These are phyloP conservation scores for Eulemur albifrons DNA, from an alignment of 2,797 vertebrate species.

Conservation along the genomic window DNA sequence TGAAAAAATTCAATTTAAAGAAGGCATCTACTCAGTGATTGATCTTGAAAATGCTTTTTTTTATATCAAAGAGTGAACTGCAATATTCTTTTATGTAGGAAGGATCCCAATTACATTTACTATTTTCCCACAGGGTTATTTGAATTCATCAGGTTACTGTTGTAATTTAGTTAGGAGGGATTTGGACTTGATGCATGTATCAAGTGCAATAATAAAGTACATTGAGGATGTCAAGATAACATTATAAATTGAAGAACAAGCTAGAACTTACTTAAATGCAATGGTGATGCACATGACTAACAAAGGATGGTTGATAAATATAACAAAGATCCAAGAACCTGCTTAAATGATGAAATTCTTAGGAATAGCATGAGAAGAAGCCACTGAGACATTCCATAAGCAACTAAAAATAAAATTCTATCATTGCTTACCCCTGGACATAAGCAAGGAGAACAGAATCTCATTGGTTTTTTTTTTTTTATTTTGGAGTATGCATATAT, in stretches of 20 bases:
- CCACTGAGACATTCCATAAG: not conserved
- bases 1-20: not conserved
- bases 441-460: not conserved
- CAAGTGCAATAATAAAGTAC: not conserved
- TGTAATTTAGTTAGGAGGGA: not conserved
- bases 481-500: not conserved
- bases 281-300: not conserved
- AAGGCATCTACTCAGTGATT: not conserved
- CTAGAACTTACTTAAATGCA: not conserved
- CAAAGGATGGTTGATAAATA: not conserved
- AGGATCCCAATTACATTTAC: not conserved
- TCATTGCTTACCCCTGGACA: not conserved
- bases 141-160: not conserved
- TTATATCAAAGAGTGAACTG: not conserved
- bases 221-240: not conserved
- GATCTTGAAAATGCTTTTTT: not conserved
- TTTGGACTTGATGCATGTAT: not conserved
- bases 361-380: not conserved
- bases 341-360: not conserved
- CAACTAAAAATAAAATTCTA: not conserved
- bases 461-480: not conserved
- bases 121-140: not conserved
- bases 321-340: not conserved
- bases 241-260: not conserved
- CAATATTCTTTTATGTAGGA: not conserved